Evolutionary conservation across 2,888 invertebrate genomes (phyloP).

Genomic region (Omphaloscelis lunosa): DNA sequence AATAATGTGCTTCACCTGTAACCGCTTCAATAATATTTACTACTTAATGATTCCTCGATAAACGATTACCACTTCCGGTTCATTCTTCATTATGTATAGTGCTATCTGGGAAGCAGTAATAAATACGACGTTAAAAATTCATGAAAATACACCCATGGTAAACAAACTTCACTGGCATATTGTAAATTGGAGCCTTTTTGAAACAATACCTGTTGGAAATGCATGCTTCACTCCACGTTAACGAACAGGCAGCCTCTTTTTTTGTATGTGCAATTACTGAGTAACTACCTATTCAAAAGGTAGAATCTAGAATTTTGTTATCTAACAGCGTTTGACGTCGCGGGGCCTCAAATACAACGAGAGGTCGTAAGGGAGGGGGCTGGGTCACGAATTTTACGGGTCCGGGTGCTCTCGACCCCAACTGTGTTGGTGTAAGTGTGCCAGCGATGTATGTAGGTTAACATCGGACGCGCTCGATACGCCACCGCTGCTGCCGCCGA

Average conservation of each 20-base stretch:
- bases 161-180: constrained; percentile 32
- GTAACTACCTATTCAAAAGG: constrained; percentile 62
- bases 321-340: constrained; percentile 77
- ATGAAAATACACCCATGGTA: constrained; percentile 26
- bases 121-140: constrained; percentile 15
- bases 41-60: constrained; percentile 51
- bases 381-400: constrained; percentile 87
- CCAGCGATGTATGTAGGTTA: constrained; percentile 88
- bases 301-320: constrained; percentile 74
- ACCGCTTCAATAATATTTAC: constrained; percentile 31
- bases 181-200: constrained; percentile 32
- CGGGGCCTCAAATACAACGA: constrained; percentile 72
- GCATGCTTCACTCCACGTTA: constrained; percentile 6
- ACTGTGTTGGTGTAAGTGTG: constrained; percentile 82
- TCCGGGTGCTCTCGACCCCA: constrained; percentile 87
- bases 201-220: constrained; percentile 2
- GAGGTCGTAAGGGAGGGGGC: constrained; percentile 77
- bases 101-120: constrained; percentile 36
- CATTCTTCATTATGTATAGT: constrained; percentile 31
- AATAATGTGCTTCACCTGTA: constrained; percentile 31
- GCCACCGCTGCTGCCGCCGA: constrained; percentile 84
- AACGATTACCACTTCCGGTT: constrained; percentile 49
- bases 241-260: constrained; percentile 11
- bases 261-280: constrained; percentile 20
- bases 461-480: constrained; percentile 90